A percentile compares a stretch with the other conserved stretches of the same genome.
Evolutionary conservation across 2,797 vertebrate species (phyloP).

Genomic region (Enteromius unitaeniatus): DNA sequence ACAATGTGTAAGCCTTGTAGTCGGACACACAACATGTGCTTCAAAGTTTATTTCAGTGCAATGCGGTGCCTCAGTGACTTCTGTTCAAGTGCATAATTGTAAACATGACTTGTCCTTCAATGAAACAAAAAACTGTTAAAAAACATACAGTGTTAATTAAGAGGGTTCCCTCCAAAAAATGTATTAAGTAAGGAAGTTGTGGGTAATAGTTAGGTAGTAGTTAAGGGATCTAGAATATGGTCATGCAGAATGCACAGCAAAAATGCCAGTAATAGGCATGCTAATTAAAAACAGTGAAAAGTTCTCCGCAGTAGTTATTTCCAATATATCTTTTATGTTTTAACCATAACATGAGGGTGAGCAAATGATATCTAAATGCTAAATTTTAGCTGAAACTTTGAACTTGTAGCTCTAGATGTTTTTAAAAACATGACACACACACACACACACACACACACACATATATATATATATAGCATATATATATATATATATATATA

Average conservation of each 20-base stretch:
- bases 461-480: too few species aligned
- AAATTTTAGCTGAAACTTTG: not conserved
- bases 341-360: not conserved
- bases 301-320: not conserved
- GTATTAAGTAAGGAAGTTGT: not conserved
- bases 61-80: constrained; percentile 47
- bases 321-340: not conserved
- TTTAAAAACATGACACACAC: not conserved
- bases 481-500: too few species aligned
- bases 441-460: too few species aligned
- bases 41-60: not conserved
- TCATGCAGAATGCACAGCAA: not conserved
- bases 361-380: not conserved
- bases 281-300: not conserved
- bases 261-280: not conserved
- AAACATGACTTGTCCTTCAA: not conserved
- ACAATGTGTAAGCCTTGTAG: constrained; percentile 1
- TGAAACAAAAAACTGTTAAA: too few species aligned
- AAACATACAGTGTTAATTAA: not conserved
- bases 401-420: not conserved
- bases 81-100: constrained; percentile 13
- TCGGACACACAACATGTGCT: not conserved
- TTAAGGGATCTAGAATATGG: not conserved
- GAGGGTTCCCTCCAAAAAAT: not conserved
- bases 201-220: not conserved